A percentile compares a stretch with the other conserved stretches of the same genome.
Conservation (phyloP, 2,113 vertebrate genomes). For the Prionailurus bengalensis region DNA sequence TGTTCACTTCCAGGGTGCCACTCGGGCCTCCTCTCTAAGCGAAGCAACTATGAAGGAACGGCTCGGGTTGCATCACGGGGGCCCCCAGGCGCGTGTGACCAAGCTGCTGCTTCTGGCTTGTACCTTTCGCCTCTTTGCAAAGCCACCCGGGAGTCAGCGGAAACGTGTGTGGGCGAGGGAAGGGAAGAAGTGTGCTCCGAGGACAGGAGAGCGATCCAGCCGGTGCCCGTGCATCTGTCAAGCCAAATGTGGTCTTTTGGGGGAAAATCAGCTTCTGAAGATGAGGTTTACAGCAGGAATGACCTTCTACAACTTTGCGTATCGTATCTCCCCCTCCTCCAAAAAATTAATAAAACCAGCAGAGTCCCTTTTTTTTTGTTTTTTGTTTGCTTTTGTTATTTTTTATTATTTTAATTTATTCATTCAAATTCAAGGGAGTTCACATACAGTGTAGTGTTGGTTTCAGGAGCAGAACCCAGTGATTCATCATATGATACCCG, state of each 20-base stretch:
- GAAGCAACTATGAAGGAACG: neutral
- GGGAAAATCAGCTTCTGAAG: neutral
- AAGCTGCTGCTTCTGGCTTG: neutral
- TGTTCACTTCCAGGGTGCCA: neutral
- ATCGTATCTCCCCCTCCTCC: neutral
- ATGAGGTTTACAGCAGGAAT: no score
- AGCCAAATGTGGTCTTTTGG: no score
- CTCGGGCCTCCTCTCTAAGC: neutral
- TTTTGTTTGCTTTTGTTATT: no score
- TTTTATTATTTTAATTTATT: no score
- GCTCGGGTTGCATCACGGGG: rapidly evolving
- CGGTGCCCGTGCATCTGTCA: rapidly evolving
- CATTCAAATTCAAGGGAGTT: no score
- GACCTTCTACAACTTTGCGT: neutral
- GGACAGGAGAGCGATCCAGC: rapidly evolving
- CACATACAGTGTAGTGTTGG: no score
- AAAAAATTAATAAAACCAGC: no score
- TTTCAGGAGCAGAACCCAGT: no score
- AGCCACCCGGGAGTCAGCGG: neutral
- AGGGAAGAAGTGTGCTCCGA: rapidly evolving
- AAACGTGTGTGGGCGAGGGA: rapidly evolving
- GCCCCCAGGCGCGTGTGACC: rapidly evolving
- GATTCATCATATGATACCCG: no score
- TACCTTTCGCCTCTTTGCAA: neutral
- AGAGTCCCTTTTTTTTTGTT: neutral